Base-by-base conservation (phyloP, 1,140 invertebrate species). In the Aethina tumida region DNA sequence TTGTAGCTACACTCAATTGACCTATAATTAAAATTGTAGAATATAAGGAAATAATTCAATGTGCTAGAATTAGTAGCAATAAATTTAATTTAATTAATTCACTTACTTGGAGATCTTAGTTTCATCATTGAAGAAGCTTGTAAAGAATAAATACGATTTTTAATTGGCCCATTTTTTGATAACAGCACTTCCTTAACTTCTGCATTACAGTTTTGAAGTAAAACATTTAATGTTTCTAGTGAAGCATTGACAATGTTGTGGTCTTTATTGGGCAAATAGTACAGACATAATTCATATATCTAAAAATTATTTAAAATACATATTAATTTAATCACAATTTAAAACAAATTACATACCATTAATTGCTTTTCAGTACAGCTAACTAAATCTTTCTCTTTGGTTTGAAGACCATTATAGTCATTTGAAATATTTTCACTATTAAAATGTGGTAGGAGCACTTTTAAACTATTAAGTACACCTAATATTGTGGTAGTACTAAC, bases 201-300 rank as follows among this genome's bases (percentile, higher is more conserved):
- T n/a, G 71, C 64, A 12, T 71, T 72, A 6, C 77, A 73, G 40
- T 71, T 71, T 32, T 76, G 74, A 1, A 94, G 58, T 3, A 92
- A 53, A 39, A 83, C 74, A 30, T 76, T 75, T 8, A 92, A 64
- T 16, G 83, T 81, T 65, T 94, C 89, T 45, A 93, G 65, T 12
- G 82, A 71, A 5, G 84, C 73, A 44, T 86, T 88, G 33, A 88
- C 73, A n/a, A 89, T 71, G 64, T 91, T 91, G 58, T 90, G 86
- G 60, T 90, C 82, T 2, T 62, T 62, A 53, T 79, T 75, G 13
- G 59, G 66, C 34, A 74, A 68, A 58, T 79, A 84, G 53, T 80
- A 66, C 12, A 93, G 53, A 54, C 82, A 79, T n/a, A 89, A 60
- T 59, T 91, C 81, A 60, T 88, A 90, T 10, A 92, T 68, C 77